Evolutionary conservation across 2,888 invertebrate species (phyloP).

Genomic region (Strigamia transsilvanica): DNA sequence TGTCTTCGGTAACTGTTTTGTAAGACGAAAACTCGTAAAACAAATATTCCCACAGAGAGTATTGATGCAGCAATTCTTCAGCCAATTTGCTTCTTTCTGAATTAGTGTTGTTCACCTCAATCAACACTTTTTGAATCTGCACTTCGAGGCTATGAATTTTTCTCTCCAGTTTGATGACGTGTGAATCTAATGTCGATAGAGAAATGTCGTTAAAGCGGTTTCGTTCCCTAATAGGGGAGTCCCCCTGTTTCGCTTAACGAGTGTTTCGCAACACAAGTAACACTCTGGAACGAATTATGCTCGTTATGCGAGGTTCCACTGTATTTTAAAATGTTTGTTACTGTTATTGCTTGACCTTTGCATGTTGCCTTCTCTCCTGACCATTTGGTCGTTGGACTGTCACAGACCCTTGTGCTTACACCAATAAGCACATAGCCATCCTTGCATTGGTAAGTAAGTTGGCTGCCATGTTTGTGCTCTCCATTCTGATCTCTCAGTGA

Average conservation of each 20-base stretch:
- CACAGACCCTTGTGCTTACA: not conserved
- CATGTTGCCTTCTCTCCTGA: not conserved
- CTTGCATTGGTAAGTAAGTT: not conserved
- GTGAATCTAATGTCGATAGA: not conserved
- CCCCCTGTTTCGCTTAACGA: no score
- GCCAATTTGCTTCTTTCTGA: not conserved
- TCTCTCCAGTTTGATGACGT: not conserved
- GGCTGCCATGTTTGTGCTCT: not conserved
- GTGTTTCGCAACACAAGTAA: not conserved
- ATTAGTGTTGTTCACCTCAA: not conserved
- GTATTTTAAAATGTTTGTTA: not conserved
- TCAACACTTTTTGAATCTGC: not conserved
- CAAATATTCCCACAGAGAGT: constrained; percentile 4
- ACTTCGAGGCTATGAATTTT: not conserved
- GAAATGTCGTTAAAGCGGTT: no score
- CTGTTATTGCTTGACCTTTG: not conserved
- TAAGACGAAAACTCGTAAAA: constrained; percentile 1
- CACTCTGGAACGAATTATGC: no score
- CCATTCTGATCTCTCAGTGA: not conserved
- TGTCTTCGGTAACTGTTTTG: not conserved
- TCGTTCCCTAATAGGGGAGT: no score
- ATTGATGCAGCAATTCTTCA: not conserved
- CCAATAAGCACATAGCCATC: not conserved
- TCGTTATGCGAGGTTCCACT: no score
- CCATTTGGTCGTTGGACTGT: not conserved